Evolutionary conservation across 2,797 vertebrate species (phyloP), one percentile per base, ranked within the genome.

Genomic region (Sebastolobus altivelis): DNA sequence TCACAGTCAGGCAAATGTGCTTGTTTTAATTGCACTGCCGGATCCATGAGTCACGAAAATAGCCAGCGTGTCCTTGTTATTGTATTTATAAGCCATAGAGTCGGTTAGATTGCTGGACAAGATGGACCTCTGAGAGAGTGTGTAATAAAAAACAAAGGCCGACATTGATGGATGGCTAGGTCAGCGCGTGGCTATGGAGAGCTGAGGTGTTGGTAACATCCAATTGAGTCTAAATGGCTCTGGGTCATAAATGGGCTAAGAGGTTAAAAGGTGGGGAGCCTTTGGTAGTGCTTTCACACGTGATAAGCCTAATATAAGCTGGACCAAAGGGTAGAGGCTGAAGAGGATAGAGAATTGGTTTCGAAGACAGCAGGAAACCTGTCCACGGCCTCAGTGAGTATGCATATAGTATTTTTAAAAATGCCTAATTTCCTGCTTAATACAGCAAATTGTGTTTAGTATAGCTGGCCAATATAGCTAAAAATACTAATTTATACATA

Each of bases 1-100:
- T 77, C 82, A 79, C 85, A 87, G 75, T n/a, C 72, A 97, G 95
- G 95, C 96, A 97, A 97, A 97, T 96, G 95, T 93, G 94, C 95
- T 94, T 92, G 95, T 95, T 97, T 97, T 97, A 97, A 98, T 97
- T 97, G 96, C 95, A 93, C 93, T 91, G 89, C 94, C 95, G 94
- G 96, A 97, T 96, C 96, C 95, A 95, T 92, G 88, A 95, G 95
- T 95, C 95, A 79, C 40, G 4, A 81, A 83, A 96, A 96, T 93
- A 75, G 95, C 95, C 94, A 93, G 93, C 94, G 74, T 96, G 96
- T 97, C 97, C 96, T 94, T 96, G 96, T 95, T 95, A 85, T 87
- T 88, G 89, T 96, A 96, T 96, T 97, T 96, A 96, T 96, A 95
- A 95, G 92, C 95, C 80, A 72, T 13, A 40, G 85, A 87, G 87